These are phyloP conservation scores for Hyaena hyaena DNA, from an alignment of 2,113 vertebrate species.

Conservation along the genomic window DNA sequence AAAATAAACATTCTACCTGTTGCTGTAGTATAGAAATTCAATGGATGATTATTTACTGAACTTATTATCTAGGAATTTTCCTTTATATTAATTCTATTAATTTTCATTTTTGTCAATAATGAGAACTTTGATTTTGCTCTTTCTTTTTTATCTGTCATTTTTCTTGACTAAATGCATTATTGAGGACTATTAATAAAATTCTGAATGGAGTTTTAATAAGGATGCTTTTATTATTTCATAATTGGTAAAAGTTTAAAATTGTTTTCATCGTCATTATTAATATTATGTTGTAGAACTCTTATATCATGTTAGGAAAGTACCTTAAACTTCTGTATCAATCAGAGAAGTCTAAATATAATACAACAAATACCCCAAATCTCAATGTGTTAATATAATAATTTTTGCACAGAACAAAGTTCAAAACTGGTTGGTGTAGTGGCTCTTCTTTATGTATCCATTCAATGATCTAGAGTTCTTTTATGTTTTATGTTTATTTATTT, in stretches of 20 bases:
- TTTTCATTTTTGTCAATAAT: neutral
- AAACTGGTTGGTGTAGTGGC: neutral
- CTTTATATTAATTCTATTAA: neutral
- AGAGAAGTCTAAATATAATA: neutral
- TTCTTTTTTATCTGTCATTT: neutral
- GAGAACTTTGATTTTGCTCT: neutral
- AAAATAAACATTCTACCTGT: neutral
- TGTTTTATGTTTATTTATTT: no score
- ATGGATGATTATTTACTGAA: neutral
- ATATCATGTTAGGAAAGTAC: neutral
- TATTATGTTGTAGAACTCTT: neutral
- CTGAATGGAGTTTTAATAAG: neutral
- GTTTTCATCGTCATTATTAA: neutral
- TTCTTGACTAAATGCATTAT: neutral
- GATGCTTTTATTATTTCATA: neutral
- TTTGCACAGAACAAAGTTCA: neutral
- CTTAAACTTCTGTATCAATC: neutral
- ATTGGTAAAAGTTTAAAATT: neutral
- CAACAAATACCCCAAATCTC: neutral
- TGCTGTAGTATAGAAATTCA: neutral
- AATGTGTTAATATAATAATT: neutral
- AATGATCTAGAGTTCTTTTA: neutral
- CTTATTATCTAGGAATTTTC: neutral
- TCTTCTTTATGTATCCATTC: neutral
- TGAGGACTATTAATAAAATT: neutral